Percentiles rank a stretch among this genome's conserved stretches.
Evolutionary conservation across 2,888 invertebrate species (phyloP).

Genomic region (Cosmorhoe ocellata): DNA sequence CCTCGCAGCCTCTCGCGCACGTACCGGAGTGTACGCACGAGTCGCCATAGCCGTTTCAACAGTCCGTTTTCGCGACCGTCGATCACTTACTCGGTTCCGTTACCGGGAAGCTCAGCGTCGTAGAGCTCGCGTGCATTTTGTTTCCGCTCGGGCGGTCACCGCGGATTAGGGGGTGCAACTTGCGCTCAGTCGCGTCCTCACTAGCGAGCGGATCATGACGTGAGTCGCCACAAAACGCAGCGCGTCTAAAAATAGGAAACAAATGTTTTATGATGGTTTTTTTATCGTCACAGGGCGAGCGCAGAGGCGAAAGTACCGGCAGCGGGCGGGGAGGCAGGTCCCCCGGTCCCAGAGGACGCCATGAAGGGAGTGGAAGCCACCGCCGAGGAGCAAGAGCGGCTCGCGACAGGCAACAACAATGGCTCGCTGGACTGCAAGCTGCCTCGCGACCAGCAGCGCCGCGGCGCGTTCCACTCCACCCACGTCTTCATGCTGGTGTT

Average conservation of each 20-base stretch:
- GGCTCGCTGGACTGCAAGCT: constrained; percentile 90
- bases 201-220: constrained; percentile 57
- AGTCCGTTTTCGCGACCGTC: constrained; percentile 47
- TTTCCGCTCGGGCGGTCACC: constrained; percentile 51
- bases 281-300: constrained; percentile 69
- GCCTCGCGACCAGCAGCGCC: constrained; percentile 80
- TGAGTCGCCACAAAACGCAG: constrained; percentile 49
- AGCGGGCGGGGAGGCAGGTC: constrained; percentile 65
- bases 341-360: constrained; percentile 68
- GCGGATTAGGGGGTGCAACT: constrained; percentile 47
- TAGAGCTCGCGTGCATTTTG: constrained; percentile 58
- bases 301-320: constrained; percentile 58
- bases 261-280: constrained; percentile 35
- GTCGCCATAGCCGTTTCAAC: constrained; percentile 41
- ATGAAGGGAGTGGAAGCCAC: constrained; percentile 79
- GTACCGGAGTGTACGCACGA: constrained; percentile 53
- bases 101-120: constrained; percentile 54
- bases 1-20: constrained; percentile 38
- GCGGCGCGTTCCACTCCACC: constrained; percentile 90
- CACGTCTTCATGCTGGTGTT: constrained; percentile 94
- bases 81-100: constrained; percentile 52
- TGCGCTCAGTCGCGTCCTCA: constrained; percentile 33
- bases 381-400: constrained; percentile 75
- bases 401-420: constrained; percentile 84
- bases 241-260: constrained; percentile 9